phyloP scores from a whole-genome alignment of 2,888 invertebrate species.

The Morinoia aosen region DNA sequence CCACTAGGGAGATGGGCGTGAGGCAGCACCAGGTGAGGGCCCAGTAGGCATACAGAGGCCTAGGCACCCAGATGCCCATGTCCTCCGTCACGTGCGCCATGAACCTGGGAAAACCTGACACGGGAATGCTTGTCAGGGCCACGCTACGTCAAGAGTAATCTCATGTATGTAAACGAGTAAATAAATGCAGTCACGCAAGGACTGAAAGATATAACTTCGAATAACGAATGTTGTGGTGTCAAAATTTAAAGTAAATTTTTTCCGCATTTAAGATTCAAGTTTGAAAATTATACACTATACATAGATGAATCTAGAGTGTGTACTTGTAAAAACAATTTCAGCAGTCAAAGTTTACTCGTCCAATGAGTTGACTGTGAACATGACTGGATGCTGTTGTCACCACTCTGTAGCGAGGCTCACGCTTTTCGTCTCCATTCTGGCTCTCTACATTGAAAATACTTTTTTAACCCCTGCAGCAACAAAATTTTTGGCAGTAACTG shows the following conservation, averaged over 20 bases:
- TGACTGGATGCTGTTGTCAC: neutral
- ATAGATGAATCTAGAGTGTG: no score
- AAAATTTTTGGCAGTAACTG: neutral
- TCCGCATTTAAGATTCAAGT: no score
- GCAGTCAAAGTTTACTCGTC: neutral
- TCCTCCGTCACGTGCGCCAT: conserved; percentile 60
- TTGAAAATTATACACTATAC: no score
- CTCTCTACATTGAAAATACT: neutral
- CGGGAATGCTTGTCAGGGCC: neutral
- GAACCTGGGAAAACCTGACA: conserved; percentile 63
- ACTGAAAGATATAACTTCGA: no score
- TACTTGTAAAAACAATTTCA: no score
- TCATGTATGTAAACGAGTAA: neutral
- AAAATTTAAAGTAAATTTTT: no score
- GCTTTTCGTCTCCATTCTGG: neutral
- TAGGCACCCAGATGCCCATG: conserved; percentile 62
- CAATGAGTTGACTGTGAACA: neutral
- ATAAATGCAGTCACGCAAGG: neutral
- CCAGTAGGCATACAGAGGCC: conserved; percentile 62
- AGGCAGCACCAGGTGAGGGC: conserved; percentile 60
- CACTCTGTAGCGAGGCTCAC: neutral
- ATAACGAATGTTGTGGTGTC: no score
- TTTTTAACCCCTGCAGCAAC: neutral
- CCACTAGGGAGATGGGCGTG: conserved; percentile 60
- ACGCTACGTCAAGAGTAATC: neutral